Base-by-base conservation (phyloP, 37 sponge, comb jelly and placozoan species). In the Agelas oroides region DNA sequence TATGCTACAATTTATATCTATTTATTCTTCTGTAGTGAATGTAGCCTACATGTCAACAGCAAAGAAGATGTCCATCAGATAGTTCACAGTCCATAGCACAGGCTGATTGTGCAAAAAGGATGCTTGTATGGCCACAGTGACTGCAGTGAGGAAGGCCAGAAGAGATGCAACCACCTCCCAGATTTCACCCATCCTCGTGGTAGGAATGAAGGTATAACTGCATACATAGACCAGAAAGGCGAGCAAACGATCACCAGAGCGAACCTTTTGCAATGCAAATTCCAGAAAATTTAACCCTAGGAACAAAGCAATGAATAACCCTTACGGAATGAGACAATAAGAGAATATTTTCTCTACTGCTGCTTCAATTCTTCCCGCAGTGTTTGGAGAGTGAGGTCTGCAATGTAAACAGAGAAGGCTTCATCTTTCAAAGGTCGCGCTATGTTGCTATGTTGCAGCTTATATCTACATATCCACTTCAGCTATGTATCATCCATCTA, bases 11-110 rank as follows among this genome's bases (percentile, higher is more conserved):
- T n/a, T n/a, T n/a, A n/a, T n/a, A n/a, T n/a, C n/a, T n/a, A n/a
- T n/a, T n/a, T n/a, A n/a, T n/a, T n/a, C n/a, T n/a, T n/a, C n/a
- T n/a, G n/a, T n/a, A n/a, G n/a, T 46, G 46, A 12, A 46, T 8
- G 46, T 46, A n/a, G 46, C 92, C 70, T 64, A 92, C 94, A 94
- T 94, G 75, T 94, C 94, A 34, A 68, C 80, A 23, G 84, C 1
- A 30, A 90, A 90, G 70, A 78, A 73, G 37, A 87, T 3, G 35
- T 94, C 94, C 21, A 87, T 34, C 21, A 84, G 20, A 62, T 94
- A 94, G 84, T 90, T 90, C 71, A 90, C 61, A 59, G 53, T 62
- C 88, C 91, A 87, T 1, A 94, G 65, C 3, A 65, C 28, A 21
- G 78, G 59, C 5, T 71, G 36, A 27, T 24, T 25, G 70, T 87